Evolutionary conservation across 1,140 invertebrate genomes (phyloP), one percentile per base, ranked within the genome.

Genomic region (Nomia melanderi): DNA sequence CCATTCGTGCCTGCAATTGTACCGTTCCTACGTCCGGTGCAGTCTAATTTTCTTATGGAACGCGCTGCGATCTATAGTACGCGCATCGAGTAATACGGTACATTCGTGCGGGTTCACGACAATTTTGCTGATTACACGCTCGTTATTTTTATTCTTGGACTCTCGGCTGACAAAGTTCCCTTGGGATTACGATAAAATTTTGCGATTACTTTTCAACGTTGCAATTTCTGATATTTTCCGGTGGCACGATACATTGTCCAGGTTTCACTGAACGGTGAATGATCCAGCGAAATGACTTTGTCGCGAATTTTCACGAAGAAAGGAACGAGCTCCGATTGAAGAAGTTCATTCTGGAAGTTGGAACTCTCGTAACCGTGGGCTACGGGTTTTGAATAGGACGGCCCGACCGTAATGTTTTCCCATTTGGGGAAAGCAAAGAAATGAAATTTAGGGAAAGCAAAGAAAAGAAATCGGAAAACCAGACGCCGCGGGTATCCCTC

Each of bases 321-420:
- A 67, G 29, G 50, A 27, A 8, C 50, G 71, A 41, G 56, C 79
- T 77, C 82, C 80, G 81, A 88, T 89, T 86, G 77, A 72, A 88
- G 88, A 88, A 88, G 84, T 88, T 87, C 83, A n/a, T n/a, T n/a
- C n/a, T n/a, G n/a, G n/a, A n/a, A n/a, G 71, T 0, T 74, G 71
- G 29, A 86, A 74, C 77, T 88, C 78, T 80, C 60, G 27, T 69
- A 75, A 77, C 73, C 63, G 29, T n/a, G 59, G 59, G 33, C 20
- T 36, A 36, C 57, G 44, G 47, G 29, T 63, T 54, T n/a, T 31
- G 53, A 29, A 47, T 36, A 50, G 41, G 1, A n/a, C 23, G 47
- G 44, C 23, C 44, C 60, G 60, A 25, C 17, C 41, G 64, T 62
- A 71, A 86, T 83, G 83, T 86, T 89, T 88, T 87, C 81, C 81